Conservation (phyloP, 2,888 invertebrate genomes). For the Tetanocera ferruginea region DNA sequence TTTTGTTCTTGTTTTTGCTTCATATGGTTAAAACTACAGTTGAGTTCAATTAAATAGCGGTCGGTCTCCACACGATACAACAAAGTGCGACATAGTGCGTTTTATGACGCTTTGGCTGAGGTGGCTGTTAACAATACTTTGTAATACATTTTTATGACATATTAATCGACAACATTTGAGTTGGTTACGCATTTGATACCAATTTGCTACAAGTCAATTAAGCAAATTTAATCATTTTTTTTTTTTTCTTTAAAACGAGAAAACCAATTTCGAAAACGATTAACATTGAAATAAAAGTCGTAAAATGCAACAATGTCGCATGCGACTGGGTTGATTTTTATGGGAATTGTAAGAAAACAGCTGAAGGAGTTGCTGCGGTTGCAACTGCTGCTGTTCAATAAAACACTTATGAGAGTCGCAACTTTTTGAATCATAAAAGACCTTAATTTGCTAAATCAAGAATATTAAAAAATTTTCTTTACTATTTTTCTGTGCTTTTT, state of each 20-base stretch:
- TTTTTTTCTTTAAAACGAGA: background rate
- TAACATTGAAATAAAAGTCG: background rate
- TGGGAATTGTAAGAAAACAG: background rate
- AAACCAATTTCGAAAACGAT: background rate
- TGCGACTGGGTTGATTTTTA: background rate
- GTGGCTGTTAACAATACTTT: conserved; percentile 35
- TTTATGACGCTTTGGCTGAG: conserved; percentile 43
- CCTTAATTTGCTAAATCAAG: too few relatives aligned
- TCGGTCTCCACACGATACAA: background rate
- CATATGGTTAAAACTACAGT: conserved; percentile 18
- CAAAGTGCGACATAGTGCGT: background rate
- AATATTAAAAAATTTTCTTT: too few relatives aligned
- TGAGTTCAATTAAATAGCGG: conserved; percentile 15
- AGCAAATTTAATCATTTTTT: conserved; percentile 3
- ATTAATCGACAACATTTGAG: conserved; percentile 32
- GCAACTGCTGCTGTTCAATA: too few relatives aligned
- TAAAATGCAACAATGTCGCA: conserved; percentile 25
- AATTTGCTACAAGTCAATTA: conserved; percentile 44
- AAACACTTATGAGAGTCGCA: too few relatives aligned
- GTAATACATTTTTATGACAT: conserved; percentile 26
- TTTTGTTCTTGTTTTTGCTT: background rate
- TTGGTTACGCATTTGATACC: conserved; percentile 50
- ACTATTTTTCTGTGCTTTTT: too few relatives aligned
- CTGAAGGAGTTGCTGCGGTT: background rate
- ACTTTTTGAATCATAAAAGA: background rate